phyloP scores from a whole-genome alignment of 2,797 vertebrate species.

The Sebastes iracundus region DNA sequence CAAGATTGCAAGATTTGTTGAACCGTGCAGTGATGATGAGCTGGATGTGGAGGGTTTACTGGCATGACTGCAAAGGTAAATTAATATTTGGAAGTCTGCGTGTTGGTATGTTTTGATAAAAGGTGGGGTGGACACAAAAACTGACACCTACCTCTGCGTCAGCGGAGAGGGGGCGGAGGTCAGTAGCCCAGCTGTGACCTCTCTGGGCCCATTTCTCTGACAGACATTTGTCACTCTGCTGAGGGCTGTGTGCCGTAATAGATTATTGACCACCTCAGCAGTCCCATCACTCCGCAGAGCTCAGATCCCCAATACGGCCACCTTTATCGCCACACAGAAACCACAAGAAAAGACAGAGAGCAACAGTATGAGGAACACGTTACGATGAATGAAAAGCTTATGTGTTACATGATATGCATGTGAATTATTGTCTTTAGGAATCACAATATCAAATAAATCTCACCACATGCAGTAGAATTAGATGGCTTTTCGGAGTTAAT shows the following conservation, averaged over 20 bases:
- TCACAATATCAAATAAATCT: neutral
- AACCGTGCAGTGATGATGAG: constrained; percentile 48
- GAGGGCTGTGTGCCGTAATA: constrained; percentile 82
- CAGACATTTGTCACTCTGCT: constrained; percentile 87
- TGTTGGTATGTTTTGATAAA: constrained; percentile 14
- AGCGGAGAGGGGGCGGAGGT: constrained; percentile 67
- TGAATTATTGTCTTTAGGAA: constrained; percentile 6
- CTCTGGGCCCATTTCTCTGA: constrained; percentile 82
- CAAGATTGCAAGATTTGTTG: constrained; percentile 58
- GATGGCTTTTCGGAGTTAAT: neutral
- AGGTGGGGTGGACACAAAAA: constrained; percentile 6
- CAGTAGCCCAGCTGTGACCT: constrained; percentile 83
- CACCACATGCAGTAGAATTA: neutral
- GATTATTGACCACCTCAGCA: constrained; percentile 88
- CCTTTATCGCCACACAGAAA: constrained; percentile 61
- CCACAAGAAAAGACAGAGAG: constrained; percentile 24
- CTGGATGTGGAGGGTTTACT: constrained; percentile 56
- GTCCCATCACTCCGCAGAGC: constrained; percentile 78
- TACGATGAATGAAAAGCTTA: constrained; percentile 28
- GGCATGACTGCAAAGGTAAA: constrained; percentile 43
- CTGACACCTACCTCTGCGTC: constrained; percentile 3
- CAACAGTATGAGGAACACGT: constrained; percentile 19
- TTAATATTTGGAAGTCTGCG: constrained; percentile 7
- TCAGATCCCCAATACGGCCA: constrained; percentile 60
- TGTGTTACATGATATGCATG: neutral